Conservation (phyloP, 2,113 vertebrate species). For the Hirundichthys speculiger region DNA sequence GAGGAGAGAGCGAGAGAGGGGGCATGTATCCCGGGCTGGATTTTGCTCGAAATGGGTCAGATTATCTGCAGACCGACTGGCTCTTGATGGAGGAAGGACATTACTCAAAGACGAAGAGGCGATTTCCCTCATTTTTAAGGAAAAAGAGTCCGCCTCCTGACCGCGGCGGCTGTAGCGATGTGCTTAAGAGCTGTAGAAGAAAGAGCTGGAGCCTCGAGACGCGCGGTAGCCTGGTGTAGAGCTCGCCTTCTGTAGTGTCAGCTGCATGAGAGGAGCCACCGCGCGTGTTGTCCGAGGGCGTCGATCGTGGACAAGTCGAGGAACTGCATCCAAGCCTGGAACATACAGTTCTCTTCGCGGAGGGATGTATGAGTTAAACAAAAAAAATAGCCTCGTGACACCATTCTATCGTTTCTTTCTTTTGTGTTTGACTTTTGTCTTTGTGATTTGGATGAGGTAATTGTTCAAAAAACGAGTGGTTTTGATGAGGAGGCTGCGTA, state of each 20-base stretch:
- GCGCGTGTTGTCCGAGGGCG: constrained; percentile 82
- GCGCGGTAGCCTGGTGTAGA: constrained; percentile 37
- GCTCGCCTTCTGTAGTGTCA: constrained; percentile 55
- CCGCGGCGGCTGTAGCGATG: constrained; percentile 35
- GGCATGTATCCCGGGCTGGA: constrained; percentile 82
- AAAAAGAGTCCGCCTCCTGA: constrained; percentile 20
- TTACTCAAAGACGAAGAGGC: constrained; percentile 50
- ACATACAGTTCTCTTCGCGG: constrained; percentile 71
- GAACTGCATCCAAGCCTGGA: constrained; percentile 79
- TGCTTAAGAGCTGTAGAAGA: constrained; percentile 37
- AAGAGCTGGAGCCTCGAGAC: constrained; percentile 13
- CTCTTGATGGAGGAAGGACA: constrained; percentile 56
- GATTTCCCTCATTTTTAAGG: constrained; percentile 24
- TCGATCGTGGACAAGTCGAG: constrained; percentile 82
- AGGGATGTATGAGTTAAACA: constrained; percentile 77
- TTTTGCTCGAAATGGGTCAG: constrained; percentile 88
- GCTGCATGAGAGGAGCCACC: constrained; percentile 72
- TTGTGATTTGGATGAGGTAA: constrained; percentile 30
- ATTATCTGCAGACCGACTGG: constrained; percentile 82
- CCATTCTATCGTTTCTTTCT: constrained; percentile 50
- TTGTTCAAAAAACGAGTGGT: constrained; percentile 26
- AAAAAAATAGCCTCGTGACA: constrained; percentile 56
- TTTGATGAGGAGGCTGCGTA: constrained; percentile 56
- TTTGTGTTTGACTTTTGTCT: constrained; percentile 31
- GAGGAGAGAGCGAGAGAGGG: constrained; percentile 71